Evolutionary conservation across 1,140 invertebrate species (phyloP).

Genomic region (Steinernema feltiae): DNA sequence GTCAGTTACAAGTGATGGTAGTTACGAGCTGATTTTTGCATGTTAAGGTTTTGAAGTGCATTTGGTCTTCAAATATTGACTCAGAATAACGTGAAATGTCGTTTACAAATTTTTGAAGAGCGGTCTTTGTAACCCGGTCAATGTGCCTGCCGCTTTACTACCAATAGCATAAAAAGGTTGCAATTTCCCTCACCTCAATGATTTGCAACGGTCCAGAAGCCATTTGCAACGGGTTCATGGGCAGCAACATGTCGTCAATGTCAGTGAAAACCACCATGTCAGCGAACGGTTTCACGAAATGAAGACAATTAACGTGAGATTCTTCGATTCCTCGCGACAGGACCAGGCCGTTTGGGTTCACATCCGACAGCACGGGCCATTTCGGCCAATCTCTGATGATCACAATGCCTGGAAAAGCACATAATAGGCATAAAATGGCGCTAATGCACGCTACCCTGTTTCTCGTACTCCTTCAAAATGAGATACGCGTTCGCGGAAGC

Average conservation of each 20-base stretch:
- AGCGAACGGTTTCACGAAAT: conserved; percentile 56
- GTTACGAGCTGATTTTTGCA: no score
- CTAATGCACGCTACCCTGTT: conserved; percentile 35
- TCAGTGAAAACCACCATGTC: conserved; percentile 57
- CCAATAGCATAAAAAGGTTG: no score
- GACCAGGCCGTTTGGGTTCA: conserved; percentile 56
- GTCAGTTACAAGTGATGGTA: no score
- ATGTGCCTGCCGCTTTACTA: no score
- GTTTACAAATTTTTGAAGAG: no score
- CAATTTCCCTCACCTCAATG: conserved; percentile 38
- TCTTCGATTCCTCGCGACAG: conserved; percentile 56
- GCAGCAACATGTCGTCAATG: conserved; percentile 56
- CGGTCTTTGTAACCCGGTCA: no score
- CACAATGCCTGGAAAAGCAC: conserved; percentile 46
- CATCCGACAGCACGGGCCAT: conserved; percentile 56
- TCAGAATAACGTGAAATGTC: no score
- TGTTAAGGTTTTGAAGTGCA: no score
- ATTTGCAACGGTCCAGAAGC: conserved; percentile 42
- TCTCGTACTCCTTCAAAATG: conserved; percentile 52
- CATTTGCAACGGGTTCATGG: conserved; percentile 43
- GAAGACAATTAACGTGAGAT: conserved; percentile 55
- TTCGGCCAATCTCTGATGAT: conserved; percentile 54
- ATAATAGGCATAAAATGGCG: conserved; percentile 3
- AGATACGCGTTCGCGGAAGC: conserved; percentile 43
- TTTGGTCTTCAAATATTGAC: no score